Evolutionary conservation across 2,797 vertebrate species (phyloP).

Genomic region (Gallinago solitaria): DNA sequence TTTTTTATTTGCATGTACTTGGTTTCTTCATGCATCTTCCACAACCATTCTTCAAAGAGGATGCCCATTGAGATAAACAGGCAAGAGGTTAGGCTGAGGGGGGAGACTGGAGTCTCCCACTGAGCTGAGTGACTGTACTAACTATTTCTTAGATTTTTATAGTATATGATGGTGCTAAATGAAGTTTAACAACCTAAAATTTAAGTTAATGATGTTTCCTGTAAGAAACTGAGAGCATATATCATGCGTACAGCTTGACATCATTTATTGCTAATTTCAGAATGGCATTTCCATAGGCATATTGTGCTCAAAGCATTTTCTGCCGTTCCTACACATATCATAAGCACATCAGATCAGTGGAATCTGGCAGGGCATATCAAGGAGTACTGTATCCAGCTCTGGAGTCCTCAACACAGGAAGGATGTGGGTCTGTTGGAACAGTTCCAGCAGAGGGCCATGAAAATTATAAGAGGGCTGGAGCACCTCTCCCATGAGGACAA

Average conservation of each 20-base stretch:
- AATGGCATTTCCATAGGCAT: not conserved
- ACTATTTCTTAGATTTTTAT: not conserved
- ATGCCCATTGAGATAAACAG: not conserved
- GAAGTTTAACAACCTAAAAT: slow-evolving; percentile 25
- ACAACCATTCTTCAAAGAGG: not conserved
- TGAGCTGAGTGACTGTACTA: not conserved
- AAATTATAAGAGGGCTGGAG: too few species aligned
- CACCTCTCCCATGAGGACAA: too few species aligned
- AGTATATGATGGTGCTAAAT: not conserved
- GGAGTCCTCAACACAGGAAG: too few species aligned
- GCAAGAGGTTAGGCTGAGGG: not conserved
- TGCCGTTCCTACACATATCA: not conserved
- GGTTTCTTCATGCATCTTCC: not conserved
- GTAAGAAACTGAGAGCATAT: not conserved
- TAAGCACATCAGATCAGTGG: not conserved
- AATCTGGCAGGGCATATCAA: not conserved
- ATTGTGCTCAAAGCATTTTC: not conserved
- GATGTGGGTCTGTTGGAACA: too few species aligned
- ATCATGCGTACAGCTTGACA: not conserved
- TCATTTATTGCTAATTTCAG: slow-evolving; percentile 9
- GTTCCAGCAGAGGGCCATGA: too few species aligned
- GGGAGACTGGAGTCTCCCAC: not conserved
- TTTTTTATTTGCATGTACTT: not conserved
- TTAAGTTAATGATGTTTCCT: slow-evolving; percentile 28
- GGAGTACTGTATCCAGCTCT: too few species aligned